Evolutionary conservation across 2,888 invertebrate genomes (phyloP), one percentile per base, ranked within the genome.

Genomic region (Sphaeridia pumilis): DNA sequence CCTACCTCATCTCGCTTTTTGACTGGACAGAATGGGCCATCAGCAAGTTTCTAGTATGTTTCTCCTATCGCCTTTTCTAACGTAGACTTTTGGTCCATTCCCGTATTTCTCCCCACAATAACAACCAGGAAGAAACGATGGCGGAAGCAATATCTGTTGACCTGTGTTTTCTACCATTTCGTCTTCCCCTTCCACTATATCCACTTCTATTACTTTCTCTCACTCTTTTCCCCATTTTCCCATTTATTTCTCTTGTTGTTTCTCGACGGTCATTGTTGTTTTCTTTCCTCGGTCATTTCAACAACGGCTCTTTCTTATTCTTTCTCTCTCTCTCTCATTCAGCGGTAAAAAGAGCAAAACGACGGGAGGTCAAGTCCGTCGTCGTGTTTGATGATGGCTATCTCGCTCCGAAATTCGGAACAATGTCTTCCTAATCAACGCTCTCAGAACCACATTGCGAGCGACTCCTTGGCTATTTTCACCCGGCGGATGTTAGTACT

Each of bases 1-100:
- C n/a, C n/a, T 56, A 48, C 41, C 51, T 56, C 52, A 53, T 56
- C 55, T 52, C 48, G 43, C 38, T 46, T 50, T 44, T 49, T 48
- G 24, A 28, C 21, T 50, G 44, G 20, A 31, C 44, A 43, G 14
- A 47, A 43, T 47, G 43, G 52, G 36, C 43, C 48, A 52, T 52
- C 47, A 43, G 35, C 48, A 43, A 31, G 31, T 14, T 38, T 42
- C 22, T 36, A n/a, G 31, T 41, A n/a, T n/a, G n/a, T n/a, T n/a
- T n/a, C n/a, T n/a, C n/a, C n/a, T 17, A 7, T 47, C 46, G 24
- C 41, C 22, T 42, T 48, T 25, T 31, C 17, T 28, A 46, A 28
- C 24, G 27, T n/a, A n/a, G n/a, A n/a, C n/a, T n/a, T n/a, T n/a
- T n/a, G n/a, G n/a, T n/a, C n/a, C 31, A 10, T 38, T 45, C 45